Evolutionary conservation across 2,113 vertebrate species (phyloP).

Genomic region (Nestor notabilis): DNA sequence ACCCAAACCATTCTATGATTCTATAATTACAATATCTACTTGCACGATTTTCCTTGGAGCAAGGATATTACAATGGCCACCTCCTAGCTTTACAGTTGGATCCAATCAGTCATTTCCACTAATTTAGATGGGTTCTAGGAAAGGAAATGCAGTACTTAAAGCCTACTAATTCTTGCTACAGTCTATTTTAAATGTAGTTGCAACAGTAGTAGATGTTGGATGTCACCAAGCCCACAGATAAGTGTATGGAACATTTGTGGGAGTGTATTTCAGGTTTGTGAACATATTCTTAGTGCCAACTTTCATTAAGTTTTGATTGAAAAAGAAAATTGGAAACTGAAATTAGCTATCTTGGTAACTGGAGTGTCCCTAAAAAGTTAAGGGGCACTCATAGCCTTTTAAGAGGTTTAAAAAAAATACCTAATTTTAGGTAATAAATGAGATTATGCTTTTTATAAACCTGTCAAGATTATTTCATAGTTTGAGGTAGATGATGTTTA

Average conservation of each 20-base stretch:
- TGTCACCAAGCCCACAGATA: background rate
- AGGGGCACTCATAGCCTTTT: background rate
- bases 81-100: background rate
- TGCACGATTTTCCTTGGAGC: background rate
- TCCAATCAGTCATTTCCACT: background rate
- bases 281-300: background rate
- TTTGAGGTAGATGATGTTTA: background rate
- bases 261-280: background rate
- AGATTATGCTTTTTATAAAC: background rate
- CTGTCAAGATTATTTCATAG: background rate
- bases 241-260: background rate
- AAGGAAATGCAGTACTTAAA: background rate
- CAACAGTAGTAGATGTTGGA: background rate
- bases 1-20: too few relatives aligned
- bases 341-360: background rate
- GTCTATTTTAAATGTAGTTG: background rate
- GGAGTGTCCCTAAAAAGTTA: background rate
- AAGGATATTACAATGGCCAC: background rate
- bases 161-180: background rate
- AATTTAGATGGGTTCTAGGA: background rate
- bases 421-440: background rate
- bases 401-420: background rate
- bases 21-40: background rate
- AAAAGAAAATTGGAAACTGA: background rate
- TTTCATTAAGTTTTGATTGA: background rate